Evolutionary conservation across 2,797 vertebrate genomes (phyloP), one percentile per base, ranked within the genome.

Genomic region (Sebastes flavidus): DNA sequence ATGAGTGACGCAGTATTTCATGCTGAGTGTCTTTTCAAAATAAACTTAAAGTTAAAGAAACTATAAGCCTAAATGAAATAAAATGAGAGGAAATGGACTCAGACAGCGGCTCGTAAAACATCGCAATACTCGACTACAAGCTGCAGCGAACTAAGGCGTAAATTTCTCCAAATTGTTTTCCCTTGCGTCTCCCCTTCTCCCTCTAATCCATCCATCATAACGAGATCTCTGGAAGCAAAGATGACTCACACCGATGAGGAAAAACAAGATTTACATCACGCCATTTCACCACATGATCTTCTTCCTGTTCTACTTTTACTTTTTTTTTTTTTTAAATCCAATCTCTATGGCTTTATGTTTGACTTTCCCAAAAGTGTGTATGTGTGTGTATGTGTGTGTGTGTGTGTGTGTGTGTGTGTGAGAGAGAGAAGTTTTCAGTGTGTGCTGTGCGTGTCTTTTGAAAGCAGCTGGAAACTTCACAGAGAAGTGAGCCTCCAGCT

Each of bases 401-500:
- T 34, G n/a, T 52, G 30, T 68, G 61, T 55, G 30, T 67, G 9
- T 62, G 55, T 68, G n/a, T 67, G 58, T 84, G 62, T 68, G 74
- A 42, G 12, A 65, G 10, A 52, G 46, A n/a, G 49, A 20, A 9
- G 49, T 52, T 52, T 52, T 52, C 20, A 20, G 58, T 73, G 59
- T 54, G 60, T 72, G 20, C 70, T 60, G 70, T 72, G 77, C 25
- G 27, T 84, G 70, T 88, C 79, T 88, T 93, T 84, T 91, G 77
- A 94, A 91, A 89, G 80, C 95, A 92, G 93, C 87, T 93, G 93
- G 90, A 94, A 91, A 91, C 81, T 87, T 90, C 69, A 88, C 87
- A 92, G 85, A 90, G 87, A 83, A 52, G 72, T 67, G 68, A 87
- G 75, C 75, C 89, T 91, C 83, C 88, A 75, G 88, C 86, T 80